Percentiles rank a stretch among this genome's conserved stretches.
Evolutionary conservation across 1,140 invertebrate genomes (phyloP).

Genomic region (Drosophila melanica): DNA sequence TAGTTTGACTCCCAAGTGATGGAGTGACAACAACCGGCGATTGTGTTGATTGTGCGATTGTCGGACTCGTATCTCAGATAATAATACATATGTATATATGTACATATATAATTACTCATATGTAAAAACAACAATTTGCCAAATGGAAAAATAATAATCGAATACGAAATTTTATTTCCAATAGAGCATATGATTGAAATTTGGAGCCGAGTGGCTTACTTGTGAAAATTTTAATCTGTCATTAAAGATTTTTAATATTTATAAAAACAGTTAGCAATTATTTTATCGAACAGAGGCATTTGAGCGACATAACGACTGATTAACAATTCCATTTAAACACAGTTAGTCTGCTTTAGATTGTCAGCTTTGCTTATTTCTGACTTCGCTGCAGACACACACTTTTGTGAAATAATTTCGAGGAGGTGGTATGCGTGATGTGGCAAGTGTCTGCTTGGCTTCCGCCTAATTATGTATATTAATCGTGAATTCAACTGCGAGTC

Average conservation of each 20-base stretch:
- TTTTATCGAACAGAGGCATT: no score
- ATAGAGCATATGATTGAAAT: no score
- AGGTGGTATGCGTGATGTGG: slow-evolving; percentile 9
- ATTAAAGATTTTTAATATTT: no score
- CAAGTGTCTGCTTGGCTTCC: slow-evolving; percentile 38
- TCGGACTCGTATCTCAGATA: background rate
- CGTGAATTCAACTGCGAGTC: slow-evolving; percentile 7
- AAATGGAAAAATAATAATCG: no score
- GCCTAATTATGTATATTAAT: slow-evolving; percentile 25
- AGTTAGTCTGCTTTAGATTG: no score
- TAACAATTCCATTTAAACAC: no score
- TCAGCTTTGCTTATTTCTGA: no score
- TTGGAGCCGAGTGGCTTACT: no score
- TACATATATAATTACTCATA: background rate
- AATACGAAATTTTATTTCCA: no score
- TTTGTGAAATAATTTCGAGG: slow-evolving; percentile 22
- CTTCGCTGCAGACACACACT: background rate
- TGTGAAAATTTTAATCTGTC: no score
- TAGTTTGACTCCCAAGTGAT: slow-evolving; percentile 61
- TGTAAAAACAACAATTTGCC: background rate
- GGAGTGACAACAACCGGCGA: slow-evolving; percentile 31
- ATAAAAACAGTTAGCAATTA: no score
- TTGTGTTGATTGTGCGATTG: slow-evolving; percentile 8
- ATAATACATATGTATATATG: background rate
- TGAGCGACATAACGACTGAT: no score